Evolutionary conservation across 2,797 vertebrate species (phyloP).

Genomic region (Microctenopoma stevenorrisi): DNA sequence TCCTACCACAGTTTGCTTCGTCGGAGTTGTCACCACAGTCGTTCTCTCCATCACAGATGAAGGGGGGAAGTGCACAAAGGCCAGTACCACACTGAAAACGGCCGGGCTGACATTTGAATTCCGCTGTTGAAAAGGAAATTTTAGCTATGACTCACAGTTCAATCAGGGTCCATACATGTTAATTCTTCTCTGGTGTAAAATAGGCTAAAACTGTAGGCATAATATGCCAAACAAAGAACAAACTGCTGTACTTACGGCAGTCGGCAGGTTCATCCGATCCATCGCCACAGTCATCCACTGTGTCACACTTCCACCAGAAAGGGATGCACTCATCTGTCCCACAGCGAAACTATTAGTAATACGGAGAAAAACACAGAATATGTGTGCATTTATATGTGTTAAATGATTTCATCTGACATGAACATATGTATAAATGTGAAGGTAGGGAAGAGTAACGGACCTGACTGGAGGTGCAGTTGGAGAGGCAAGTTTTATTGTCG

Average conservation of each 20-base stretch:
- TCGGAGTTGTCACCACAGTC: constrained; percentile 99
- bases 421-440: constrained; percentile 1
- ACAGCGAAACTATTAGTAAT: constrained; percentile 90
- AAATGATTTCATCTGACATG: constrained; percentile 22
- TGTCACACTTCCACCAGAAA: constrained; percentile 99
- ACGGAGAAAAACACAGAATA: neutral
- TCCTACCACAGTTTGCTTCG: constrained; percentile 95
- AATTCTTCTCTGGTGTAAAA: neutral
- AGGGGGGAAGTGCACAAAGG: constrained; percentile 96
- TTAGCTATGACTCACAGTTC: neutral
- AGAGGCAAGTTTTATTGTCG: constrained; percentile 95
- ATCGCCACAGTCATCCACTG: constrained; percentile 97
- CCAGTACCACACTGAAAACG: constrained; percentile 98
- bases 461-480: constrained; percentile 98
- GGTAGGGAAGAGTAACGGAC: constrained; percentile 72
- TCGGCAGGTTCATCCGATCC: constrained; percentile 96
- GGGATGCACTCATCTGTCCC: constrained; percentile 99
- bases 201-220: too few relatives aligned
- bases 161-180: neutral
- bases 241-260: constrained; percentile 89
- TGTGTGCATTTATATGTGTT: constrained; percentile 17
- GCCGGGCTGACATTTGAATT: constrained; percentile 98
- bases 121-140: constrained; percentile 82
- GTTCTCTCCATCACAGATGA: constrained; percentile 98
- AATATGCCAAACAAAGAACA: constrained; percentile 8